Evolutionary conservation across 2,797 vertebrate species (phyloP).

Genomic region (Phataginus tricuspis): DNA sequence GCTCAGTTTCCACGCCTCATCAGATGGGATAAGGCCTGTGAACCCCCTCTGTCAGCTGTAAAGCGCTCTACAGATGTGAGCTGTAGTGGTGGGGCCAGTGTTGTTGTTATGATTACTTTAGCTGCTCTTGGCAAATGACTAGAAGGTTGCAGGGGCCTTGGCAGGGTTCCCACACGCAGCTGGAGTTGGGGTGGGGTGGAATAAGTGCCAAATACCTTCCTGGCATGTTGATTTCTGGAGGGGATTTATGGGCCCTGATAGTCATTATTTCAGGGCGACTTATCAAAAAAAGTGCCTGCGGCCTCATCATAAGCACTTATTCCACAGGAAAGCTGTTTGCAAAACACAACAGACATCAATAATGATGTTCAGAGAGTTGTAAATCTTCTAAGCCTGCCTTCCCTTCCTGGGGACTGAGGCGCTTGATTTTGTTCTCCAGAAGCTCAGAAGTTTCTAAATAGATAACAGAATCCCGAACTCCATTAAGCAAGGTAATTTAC

Average conservation of each 20-base stretch:
- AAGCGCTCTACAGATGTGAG: background rate
- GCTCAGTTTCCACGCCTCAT: background rate
- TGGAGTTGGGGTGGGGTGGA: background rate
- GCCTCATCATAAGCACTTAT: background rate
- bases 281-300: background rate
- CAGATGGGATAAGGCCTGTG: background rate
- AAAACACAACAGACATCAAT: conserved; percentile 61
- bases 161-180: background rate
- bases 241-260: background rate
- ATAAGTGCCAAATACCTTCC: background rate
- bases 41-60: background rate
- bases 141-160: background rate
- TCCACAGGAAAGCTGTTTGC: conserved; percentile 43
- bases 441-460: conserved; percentile 80
- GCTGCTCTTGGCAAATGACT: background rate
- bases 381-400: conserved; percentile 58
- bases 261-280: conserved; percentile 47
- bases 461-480: conserved; percentile 81
- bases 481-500: conserved; percentile 85
- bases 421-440: conserved; percentile 58
- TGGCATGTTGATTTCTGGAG: background rate
- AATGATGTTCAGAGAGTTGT: background rate
- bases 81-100: fast-evolving
- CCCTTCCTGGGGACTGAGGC: conserved; percentile 59
- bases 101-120: background rate